These are phyloP conservation scores for Ploceus nigricollis DNA, from an alignment of 2,113 vertebrate genomes.

Conservation along the genomic window DNA sequence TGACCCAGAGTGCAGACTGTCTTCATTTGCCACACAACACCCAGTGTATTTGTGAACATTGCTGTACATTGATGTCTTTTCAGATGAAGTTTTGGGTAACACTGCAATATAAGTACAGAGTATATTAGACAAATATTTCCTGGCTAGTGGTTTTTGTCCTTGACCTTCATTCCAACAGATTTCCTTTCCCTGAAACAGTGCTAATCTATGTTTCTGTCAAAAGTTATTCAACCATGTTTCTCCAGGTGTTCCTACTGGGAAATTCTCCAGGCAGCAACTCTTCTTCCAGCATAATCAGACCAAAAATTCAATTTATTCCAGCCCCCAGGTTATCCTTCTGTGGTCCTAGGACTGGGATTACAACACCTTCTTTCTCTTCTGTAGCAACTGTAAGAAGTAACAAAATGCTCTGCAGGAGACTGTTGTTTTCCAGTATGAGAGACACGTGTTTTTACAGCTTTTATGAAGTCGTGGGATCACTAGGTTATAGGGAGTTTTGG, in stretches of 20 bases:
- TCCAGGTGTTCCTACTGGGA: constrained; percentile 6
- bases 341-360: background rate
- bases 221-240: background rate
- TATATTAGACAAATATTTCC: background rate
- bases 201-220: background rate
- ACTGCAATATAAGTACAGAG: background rate
- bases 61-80: background rate
- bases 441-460: background rate
- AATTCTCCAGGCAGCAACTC: background rate
- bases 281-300: background rate
- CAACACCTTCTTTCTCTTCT: background rate
- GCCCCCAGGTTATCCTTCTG: background rate
- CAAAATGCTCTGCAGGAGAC: background rate
- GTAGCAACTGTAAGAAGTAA: background rate
- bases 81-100: background rate
- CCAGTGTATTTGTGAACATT: background rate
- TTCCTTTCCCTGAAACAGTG: background rate
- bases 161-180: background rate
- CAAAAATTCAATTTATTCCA: constrained; percentile 1
- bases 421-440: background rate
- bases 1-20: background rate
- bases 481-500: background rate
- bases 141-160: background rate
- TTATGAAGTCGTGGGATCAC: background rate
- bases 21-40: background rate